These are phyloP conservation scores for Clostera curtula DNA, from an alignment of 2,888 invertebrate genomes.

Conservation along the genomic window DNA sequence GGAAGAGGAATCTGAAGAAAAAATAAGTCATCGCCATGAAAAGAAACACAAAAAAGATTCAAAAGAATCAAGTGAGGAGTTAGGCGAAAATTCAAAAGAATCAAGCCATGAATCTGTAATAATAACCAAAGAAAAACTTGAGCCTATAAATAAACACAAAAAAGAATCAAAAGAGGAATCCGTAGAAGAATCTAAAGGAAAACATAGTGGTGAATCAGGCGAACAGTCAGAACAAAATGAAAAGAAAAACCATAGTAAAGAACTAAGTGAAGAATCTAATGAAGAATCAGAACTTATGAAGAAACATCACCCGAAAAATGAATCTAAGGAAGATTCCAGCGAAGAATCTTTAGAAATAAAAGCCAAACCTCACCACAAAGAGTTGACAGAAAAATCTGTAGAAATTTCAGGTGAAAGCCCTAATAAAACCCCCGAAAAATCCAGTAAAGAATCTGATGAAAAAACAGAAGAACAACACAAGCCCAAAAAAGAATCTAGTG, in stretches of 20 bases:
- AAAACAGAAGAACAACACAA: not conserved
- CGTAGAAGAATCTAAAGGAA: not conserved
- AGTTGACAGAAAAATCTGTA: too few species aligned
- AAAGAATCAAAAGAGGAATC: not conserved
- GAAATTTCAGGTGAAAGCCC: too few species aligned
- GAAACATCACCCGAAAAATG: too few species aligned
- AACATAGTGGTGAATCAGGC: not conserved
- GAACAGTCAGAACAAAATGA: not conserved
- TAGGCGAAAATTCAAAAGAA: not conserved
- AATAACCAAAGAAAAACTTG: slow-evolving; percentile 1
- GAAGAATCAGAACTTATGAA: too few species aligned
- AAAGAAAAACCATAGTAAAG: not conserved
- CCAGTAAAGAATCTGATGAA: not conserved
- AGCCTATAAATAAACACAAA: not conserved
- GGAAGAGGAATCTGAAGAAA: slow-evolving; percentile 1
- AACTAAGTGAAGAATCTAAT: not conserved
- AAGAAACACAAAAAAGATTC: not conserved
- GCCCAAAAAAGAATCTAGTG: too few species aligned
- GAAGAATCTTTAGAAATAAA: too few species aligned
- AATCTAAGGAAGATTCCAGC: not conserved
- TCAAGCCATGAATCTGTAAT: slow-evolving; percentile 1
- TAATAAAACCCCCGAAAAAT: too few species aligned
- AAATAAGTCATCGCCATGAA: not conserved
- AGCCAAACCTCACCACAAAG: too few species aligned
- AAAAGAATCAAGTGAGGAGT: not conserved